phyloP scores from a whole-genome alignment of 2,888 invertebrate species.

The Mythimna impura region DNA sequence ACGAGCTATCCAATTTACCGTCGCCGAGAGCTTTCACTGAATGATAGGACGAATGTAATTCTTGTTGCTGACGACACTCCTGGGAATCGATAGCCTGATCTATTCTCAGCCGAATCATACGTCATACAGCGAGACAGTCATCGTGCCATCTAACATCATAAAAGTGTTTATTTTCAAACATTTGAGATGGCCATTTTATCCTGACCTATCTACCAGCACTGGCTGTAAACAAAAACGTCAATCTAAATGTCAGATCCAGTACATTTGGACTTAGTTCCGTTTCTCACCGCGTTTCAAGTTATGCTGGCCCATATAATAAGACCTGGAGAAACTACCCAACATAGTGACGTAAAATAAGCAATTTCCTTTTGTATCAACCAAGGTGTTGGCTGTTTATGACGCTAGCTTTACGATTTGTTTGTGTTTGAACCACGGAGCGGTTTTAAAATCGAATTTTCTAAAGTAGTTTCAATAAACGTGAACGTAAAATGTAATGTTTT shows the following conservation, averaged over 20 bases:
- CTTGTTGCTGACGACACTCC: conserved; percentile 10
- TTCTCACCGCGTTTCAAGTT: conserved; percentile 14
- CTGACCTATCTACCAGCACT: conserved; percentile 6
- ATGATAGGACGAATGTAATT: neutral
- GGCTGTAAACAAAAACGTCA: conserved; percentile 32
- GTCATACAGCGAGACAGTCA: conserved; percentile 50
- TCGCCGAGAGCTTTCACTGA: neutral
- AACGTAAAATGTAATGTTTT: conserved; percentile 67
- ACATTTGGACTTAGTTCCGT: conserved; percentile 7
- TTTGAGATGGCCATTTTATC: conserved; percentile 8
- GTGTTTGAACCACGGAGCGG: conserved; percentile 73
- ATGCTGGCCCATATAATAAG: conserved; percentile 74
- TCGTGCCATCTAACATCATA: conserved; percentile 70
- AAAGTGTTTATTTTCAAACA: conserved; percentile 83
- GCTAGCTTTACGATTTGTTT: conserved; percentile 87
- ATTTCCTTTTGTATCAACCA: conserved; percentile 88
- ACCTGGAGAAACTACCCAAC: conserved; percentile 79
- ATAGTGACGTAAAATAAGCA: conserved; percentile 88
- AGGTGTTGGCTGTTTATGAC: conserved; percentile 87
- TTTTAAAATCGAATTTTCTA: conserved; percentile 83
- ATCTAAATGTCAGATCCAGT: conserved; percentile 20
- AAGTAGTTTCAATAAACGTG: conserved; percentile 76
- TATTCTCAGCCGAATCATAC: conserved; percentile 39
- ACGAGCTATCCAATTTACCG: neutral
- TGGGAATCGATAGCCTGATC: conserved; percentile 30